Percentiles rank a stretch among this genome's conserved stretches.
phyloP scores from a whole-genome alignment of 2,888 invertebrate genomes.

The Elmis aenea region DNA sequence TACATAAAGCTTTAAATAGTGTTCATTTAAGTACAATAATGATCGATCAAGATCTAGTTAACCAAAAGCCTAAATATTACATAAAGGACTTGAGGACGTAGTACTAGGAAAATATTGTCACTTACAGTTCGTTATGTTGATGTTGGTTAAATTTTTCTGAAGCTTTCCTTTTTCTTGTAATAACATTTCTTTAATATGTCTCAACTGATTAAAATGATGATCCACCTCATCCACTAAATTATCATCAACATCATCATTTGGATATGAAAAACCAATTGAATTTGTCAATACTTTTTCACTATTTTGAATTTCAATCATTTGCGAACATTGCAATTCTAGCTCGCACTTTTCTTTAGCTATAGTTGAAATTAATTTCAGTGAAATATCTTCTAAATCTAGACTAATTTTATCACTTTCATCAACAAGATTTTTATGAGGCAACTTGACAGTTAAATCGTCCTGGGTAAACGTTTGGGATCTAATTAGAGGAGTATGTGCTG shows the following conservation, averaged over 20 bases:
- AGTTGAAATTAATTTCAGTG: conserved; percentile 64
- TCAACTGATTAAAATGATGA: conserved; percentile 59
- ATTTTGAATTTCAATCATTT: conserved; percentile 62
- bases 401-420: conserved; percentile 51
- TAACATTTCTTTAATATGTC: conserved; percentile 57
- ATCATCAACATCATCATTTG: conserved; percentile 53
- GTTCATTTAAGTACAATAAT: no score
- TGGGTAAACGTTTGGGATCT: conserved; percentile 65
- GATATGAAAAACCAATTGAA: conserved; percentile 56
- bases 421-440: conserved; percentile 48
- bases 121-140: no score
- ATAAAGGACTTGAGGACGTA: no score
- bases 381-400: conserved; percentile 72
- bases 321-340: conserved; percentile 61
- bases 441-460: conserved; percentile 55
- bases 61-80: no score
- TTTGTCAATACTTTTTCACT: conserved; percentile 54
- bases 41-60: no score
- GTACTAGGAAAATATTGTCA: no score
- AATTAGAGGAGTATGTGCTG: conserved; percentile 45
- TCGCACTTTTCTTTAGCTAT: conserved; percentile 65
- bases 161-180: conserved; percentile 60
- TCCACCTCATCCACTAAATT: conserved; percentile 59
- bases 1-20: no score
- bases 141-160: conserved; percentile 45